These are phyloP conservation scores for Enteromius trimaculatus DNA, from an alignment of 2,797 vertebrate species.

Conservation along the genomic window DNA sequence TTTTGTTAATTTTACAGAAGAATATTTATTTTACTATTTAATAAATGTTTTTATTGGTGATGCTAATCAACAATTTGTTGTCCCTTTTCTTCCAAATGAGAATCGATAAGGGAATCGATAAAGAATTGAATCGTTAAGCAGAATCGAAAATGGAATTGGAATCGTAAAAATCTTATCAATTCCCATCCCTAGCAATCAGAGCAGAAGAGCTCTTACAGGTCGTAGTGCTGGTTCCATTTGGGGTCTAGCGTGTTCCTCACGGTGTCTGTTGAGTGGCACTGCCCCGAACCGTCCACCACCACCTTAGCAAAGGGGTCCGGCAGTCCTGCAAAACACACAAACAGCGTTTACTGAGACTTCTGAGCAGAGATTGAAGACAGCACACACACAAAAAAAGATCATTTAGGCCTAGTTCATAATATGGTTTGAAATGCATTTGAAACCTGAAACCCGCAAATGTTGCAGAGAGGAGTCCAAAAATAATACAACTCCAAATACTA, in stretches of 20 bases:
- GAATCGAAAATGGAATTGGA: too few relatives aligned
- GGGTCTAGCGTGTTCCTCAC: constrained; percentile 99
- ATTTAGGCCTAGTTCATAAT: neutral
- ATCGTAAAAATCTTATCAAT: too few relatives aligned
- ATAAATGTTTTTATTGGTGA: too few relatives aligned
- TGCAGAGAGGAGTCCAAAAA: neutral
- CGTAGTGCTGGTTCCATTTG: constrained; percentile 99
- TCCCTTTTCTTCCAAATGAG: too few relatives aligned
- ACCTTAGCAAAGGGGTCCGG: constrained; percentile 98
- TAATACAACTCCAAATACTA: neutral
- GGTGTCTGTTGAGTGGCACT: constrained; percentile 99
- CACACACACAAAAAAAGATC: neutral
- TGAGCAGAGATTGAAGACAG: neutral
- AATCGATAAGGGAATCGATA: too few relatives aligned
- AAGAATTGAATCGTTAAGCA: too few relatives aligned
- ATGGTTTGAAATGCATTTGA: neutral
- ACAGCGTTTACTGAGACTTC: neutral
- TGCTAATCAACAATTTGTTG: too few relatives aligned
- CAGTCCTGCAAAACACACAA: constrained; percentile 80
- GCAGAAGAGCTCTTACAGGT: constrained; percentile 85
- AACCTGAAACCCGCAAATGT: neutral
- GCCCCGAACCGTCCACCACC: constrained; percentile 96
- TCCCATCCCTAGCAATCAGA: too few relatives aligned
- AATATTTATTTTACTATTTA: too few relatives aligned
- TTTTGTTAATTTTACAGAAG: too few relatives aligned